Evolutionary conservation across 2,113 vertebrate species (phyloP), one percentile per base, ranked within the genome.

Genomic region (Cyanoliseus patagonus): DNA sequence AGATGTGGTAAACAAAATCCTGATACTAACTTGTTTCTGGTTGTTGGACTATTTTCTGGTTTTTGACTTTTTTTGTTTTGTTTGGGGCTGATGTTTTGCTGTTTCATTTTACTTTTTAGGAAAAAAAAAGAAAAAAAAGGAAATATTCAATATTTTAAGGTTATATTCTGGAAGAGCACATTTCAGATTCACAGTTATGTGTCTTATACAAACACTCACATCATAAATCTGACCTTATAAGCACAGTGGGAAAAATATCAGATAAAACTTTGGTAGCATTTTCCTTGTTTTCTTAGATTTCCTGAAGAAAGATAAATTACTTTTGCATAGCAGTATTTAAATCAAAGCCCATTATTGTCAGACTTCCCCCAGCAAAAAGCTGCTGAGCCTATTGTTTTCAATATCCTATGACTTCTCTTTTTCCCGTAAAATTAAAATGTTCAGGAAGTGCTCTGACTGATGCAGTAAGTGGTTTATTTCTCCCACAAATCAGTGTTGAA

Each of bases 371-470:
- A 72, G 83, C 64, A 88, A 77, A 89, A 86, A 57, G 79, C 69
- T 93, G 62, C 42, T 52, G 47, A 57, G 33, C 35, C 80, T 86
- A 97, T 96, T 96, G 95, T 96, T 83, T 82, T 53, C 88, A 72
- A 78, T 93, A 96, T 96, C 92, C 94, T 94, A 92, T 76, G 47
- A 46, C 68, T 77, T 81, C 90, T 94, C 53, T 88, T 94, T 85
- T 96, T 93, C 92, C 95, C 3, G 27, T 92, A 96, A 95, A 96
- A 93, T 88, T 78, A 78, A 95, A 92, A 68, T 52, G 69, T 68
- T 75, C 83, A 78, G 83, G 96, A 96, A 95, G 88, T 35, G 46
- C 27, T 92, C 52, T 83, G 49, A 39, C 35, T 68, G 51, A 39
- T 77, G 88, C 79, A 81, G 49, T 53, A 70, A 83, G 42, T 24